Evolutionary conservation across 2,888 invertebrate species (phyloP).

Genomic region (Thyatira batis): DNA sequence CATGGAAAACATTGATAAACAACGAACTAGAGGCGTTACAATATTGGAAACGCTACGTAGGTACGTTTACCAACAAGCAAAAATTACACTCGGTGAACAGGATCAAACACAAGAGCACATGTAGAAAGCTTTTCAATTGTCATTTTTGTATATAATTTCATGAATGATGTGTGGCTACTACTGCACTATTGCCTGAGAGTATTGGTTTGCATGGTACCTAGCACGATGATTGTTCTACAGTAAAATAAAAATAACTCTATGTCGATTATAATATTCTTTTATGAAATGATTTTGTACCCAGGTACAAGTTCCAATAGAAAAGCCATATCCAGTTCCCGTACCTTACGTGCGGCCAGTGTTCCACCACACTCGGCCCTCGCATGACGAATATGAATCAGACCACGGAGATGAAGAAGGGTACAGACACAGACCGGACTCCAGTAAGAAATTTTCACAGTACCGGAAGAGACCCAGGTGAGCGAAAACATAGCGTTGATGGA

Average conservation of each 20-base stretch:
- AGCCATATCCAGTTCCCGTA: conserved; percentile 88
- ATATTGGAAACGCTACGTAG: no score
- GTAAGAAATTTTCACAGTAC: conserved; percentile 50
- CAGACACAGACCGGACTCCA: conserved; percentile 52
- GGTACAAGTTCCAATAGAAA: conserved; percentile 87
- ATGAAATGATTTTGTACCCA: conserved; percentile 21
- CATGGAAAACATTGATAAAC: no score
- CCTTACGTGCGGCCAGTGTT: conserved; percentile 84
- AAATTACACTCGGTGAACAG: no score
- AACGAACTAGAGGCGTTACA: no score
- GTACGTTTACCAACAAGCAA: no score
- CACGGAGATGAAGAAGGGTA: conserved; percentile 54
- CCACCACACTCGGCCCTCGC: conserved; percentile 63
- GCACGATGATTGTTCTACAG: not conserved
- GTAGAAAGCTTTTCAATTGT: not conserved
- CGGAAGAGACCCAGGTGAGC: conserved; percentile 62
- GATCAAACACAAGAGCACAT: no score
- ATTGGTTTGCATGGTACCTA: not conserved
- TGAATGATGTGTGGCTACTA: not conserved
- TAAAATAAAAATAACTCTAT: not conserved
- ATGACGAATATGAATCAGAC: conserved; percentile 55
- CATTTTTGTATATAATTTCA: not conserved
- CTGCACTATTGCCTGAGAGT: not conserved
- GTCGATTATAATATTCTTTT: not conserved
- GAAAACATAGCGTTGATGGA: not conserved